Base-by-base conservation (phyloP, 2,888 invertebrate genomes). In the Dexiosoma caninum region DNA sequence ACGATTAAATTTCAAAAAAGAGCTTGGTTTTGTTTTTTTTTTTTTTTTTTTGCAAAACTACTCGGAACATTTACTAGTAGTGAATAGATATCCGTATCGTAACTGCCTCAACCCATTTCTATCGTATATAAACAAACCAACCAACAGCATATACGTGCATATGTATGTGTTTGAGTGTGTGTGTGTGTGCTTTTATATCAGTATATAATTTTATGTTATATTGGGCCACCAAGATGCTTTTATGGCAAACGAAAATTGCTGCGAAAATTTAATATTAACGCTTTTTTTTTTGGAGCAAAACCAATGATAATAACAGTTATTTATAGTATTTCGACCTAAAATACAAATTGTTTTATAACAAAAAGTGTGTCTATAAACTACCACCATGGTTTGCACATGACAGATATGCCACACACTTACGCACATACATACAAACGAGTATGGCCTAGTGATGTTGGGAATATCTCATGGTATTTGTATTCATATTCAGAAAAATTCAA, bases 261-360 rank as follows among this genome's bases (percentile, higher is more conserved):
- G 46, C 32, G 44, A 80, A 80, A 75, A 71, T 69, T 80, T 66
- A 66, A 64, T 70, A 74, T 79, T 66, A 80, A 80, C 66, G 53
- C 62, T 40, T 74, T 75, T 51, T 67, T 46, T 27, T 23, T n/a
- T 27, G 4, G 4, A 55, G 14, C 27, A 35, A 77, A 77, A 51
- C 76, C 71, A 72, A 76, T 76, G 60, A 76, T 72, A 81, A 72
- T 67, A 76, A 69, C 72, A 12, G 51, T 81, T 81, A 72, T 81
- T 76, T 77, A 81, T 70, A 64, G 70, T 40, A 57, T 70, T 64
- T 70, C n/a, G 51, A 51, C 62, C 57, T 59, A 59, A 67, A 57
- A 75, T 42, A 51, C 21, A 40, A 46, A 44, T 57, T 57, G 37
- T 55, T 19, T 32, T 57, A 62, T 40, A 69, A 57, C 23, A 40